Evolutionary conservation across 1,140 invertebrate species (phyloP).

Genomic region (Drosophila ercepeae): DNA sequence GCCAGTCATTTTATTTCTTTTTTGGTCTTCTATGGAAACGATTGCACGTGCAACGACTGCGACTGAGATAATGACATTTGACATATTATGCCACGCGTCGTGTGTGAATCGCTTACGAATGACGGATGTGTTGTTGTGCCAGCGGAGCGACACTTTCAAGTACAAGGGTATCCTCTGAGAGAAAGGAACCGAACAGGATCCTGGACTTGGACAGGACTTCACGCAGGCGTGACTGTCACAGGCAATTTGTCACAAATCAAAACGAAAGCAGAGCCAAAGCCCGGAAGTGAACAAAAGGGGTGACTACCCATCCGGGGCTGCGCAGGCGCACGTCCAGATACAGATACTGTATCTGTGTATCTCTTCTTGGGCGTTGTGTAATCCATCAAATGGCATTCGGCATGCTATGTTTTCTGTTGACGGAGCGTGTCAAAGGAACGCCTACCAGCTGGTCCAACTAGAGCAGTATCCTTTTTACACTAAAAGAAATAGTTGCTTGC

Average conservation of each 20-base stretch:
- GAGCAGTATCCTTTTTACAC: conserved; percentile 27
- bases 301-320: conserved; percentile 41
- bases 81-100: conserved; percentile 57
- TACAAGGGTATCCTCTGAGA: conserved; percentile 31
- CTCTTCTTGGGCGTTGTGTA: conserved; percentile 46
- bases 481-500: neutral
- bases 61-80: conserved; percentile 74
- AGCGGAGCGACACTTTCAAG: conserved; percentile 71
- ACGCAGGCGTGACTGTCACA: conserved; percentile 62
- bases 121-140: conserved; percentile 80
- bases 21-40: neutral
- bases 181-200: neutral
- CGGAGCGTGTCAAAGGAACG: conserved; percentile 70
- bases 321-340: conserved; percentile 18
- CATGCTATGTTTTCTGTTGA: conserved; percentile 56
- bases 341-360: conserved; percentile 32
- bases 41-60: conserved; percentile 25
- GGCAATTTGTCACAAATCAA: conserved; percentile 78
- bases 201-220: conserved; percentile 1
- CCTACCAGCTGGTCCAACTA: conserved; percentile 48
- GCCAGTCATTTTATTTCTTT: conserved; percentile 8
- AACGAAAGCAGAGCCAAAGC: conserved; percentile 55
- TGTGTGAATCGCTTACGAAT: conserved; percentile 62
- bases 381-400: conserved; percentile 69
- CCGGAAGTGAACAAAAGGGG: conserved; percentile 50